Percentiles rank a stretch among this genome's conserved stretches.
phyloP scores from a whole-genome alignment of 2,888 invertebrate species.

The Zygaena filipendulae region DNA sequence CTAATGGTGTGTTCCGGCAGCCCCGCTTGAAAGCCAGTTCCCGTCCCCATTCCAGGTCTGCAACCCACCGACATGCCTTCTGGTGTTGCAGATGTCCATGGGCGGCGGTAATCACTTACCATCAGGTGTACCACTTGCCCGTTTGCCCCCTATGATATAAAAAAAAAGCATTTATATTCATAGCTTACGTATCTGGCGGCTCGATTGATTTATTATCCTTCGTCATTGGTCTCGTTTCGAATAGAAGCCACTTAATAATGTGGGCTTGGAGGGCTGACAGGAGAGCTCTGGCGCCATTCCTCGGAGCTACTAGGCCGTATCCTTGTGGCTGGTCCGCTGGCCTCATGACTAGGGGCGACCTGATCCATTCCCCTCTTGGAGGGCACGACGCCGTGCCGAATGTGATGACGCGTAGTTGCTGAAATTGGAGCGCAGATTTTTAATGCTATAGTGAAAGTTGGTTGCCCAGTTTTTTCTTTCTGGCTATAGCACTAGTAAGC shows the following conservation, averaged over 20 bases:
- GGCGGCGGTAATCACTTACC: no score
- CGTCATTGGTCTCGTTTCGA: slow-evolving; percentile 58
- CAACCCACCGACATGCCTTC: no score
- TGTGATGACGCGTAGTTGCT: slow-evolving; percentile 72
- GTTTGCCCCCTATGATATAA: no score
- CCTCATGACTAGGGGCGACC: slow-evolving; percentile 74
- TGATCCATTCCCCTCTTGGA: slow-evolving; percentile 77
- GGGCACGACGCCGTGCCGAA: slow-evolving; percentile 76
- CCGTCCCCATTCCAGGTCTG: no score
- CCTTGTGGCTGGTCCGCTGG: slow-evolving; percentile 67
- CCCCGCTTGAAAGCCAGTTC: no score
- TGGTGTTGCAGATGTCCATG: no score
- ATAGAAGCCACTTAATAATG: slow-evolving; percentile 75
- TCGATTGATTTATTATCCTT: slow-evolving; percentile 56
- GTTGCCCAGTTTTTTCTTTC: background rate
- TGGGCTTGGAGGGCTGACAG: slow-evolving; percentile 77
- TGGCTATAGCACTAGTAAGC: no score
- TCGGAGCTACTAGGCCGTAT: slow-evolving; percentile 73
- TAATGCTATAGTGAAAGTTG: background rate
- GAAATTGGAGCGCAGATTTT: slow-evolving; percentile 9
- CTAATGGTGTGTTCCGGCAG: no score
- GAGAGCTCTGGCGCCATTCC: slow-evolving; percentile 73
- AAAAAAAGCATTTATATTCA: no score
- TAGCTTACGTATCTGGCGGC: slow-evolving; percentile 67
- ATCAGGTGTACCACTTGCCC: no score